Evolutionary conservation across 2,113 vertebrate genomes (phyloP).

Genomic region (Petrocephalus microphthalmus): DNA sequence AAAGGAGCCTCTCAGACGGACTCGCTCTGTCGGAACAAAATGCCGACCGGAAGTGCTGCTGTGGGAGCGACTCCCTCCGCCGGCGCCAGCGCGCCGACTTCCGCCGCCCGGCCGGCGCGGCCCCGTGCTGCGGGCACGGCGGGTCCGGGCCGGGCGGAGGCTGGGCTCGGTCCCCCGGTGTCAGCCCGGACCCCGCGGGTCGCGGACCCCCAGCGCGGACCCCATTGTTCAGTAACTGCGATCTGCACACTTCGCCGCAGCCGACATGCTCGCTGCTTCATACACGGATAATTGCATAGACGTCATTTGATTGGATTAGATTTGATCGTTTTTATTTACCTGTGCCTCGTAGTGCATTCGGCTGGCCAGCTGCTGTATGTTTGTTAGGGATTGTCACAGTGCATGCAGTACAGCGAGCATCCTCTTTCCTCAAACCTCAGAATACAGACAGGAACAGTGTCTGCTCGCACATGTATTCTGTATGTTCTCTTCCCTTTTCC

Average conservation of each 20-base stretch:
- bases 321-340: not conserved
- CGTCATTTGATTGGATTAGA: not conserved
- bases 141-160: not conserved
- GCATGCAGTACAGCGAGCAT: not conserved
- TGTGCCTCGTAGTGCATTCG: not conserved
- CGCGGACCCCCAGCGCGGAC: not conserved
- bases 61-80: constrained; percentile 82
- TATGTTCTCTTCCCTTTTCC: not conserved
- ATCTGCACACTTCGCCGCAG: not conserved
- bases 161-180: not conserved
- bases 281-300: not conserved
- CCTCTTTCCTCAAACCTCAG: not conserved
- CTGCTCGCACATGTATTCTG: not conserved
- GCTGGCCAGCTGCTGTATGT: not conserved
- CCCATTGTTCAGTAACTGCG: not conserved
- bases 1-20: constrained; percentile 52
- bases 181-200: not conserved
- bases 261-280: not conserved
- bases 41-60: constrained; percentile 88
- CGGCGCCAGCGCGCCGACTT: constrained; percentile 62
- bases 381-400: not conserved
- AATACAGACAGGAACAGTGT: not conserved
- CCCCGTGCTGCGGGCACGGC: not conserved
- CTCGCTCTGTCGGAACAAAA: constrained; percentile 82
- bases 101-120: constrained; percentile 27